Base-by-base conservation (phyloP, 2,113 vertebrate genomes). In the Rhagologus leucostigma region DNA sequence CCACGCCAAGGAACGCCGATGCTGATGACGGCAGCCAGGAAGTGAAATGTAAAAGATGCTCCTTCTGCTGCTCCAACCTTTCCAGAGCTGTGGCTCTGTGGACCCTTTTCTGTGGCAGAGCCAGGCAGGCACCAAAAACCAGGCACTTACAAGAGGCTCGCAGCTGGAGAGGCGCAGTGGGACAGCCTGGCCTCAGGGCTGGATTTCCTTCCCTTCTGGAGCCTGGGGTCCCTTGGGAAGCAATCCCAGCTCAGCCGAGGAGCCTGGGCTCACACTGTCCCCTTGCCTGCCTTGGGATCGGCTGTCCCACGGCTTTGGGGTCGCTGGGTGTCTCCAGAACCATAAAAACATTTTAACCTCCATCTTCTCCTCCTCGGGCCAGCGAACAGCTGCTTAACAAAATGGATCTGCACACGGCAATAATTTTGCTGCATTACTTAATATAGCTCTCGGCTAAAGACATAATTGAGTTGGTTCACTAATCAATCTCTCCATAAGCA, bases 381-480 rank as follows among this genome's bases (percentile, higher is more conserved):
- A 41, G 79, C 6, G 19, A 98, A 95, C 98, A 98, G 97, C 97
- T 98, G 98, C 93, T 97, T 55, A 62, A 98, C 97, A 98, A 98
- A 98, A 97, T 97, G 97, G 97, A 98, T 97, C 96, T 97, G 96
- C 96, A 81, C 97, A 95, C 91, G 87, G 93, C 97, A 96, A 96
- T 97, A 95, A 97, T 97, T 97, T 84, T 96, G 96, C 97, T 98
- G 98, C 97, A 97, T 97, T 98, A 96, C 97, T 98, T 98, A 98
- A 98, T 97, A 98, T 96, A 98, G 98, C 98, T 98, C 98, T 96
- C 77, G 95, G 98, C 98, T 97, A 98, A 97, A 97, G 98, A 97
- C 97, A 97, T 98, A 98, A 98, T 98, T 98, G 98, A 98, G 98
- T 97, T 97, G 97, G 97, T 97, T 98, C 97, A 97, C 98, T 98